phyloP scores from a whole-genome alignment of 2,797 vertebrate species.

The Podarcis lilfordi region DNA sequence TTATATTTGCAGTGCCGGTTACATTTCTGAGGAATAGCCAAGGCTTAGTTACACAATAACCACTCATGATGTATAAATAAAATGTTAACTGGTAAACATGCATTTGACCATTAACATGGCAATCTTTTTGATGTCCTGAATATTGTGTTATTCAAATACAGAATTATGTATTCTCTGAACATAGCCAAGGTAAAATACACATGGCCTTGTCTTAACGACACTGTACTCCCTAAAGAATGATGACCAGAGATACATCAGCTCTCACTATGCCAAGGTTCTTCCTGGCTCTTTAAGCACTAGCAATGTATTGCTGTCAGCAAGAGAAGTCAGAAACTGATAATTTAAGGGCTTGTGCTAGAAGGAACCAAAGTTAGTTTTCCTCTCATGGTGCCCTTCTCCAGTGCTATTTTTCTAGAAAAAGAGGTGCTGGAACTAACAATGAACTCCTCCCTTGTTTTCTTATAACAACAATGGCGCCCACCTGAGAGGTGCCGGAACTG shows the following conservation, averaged over 20 bases:
- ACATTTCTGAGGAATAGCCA: not conserved
- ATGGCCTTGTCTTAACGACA: not conserved
- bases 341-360: not conserved
- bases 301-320: not conserved
- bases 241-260: not conserved
- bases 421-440: no score
- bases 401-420: no score
- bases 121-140: not conserved
- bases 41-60: not conserved
- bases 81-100: not conserved
- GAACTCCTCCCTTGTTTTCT: no score
- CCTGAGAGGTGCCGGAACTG: no score
- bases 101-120: not conserved
- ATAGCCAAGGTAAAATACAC: constrained; percentile 3
- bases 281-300: not conserved
- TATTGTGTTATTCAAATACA: not conserved
- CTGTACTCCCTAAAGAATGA: not conserved
- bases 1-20: not conserved
- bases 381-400: not conserved
- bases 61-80: not conserved
- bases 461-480: no score
- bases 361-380: not conserved
- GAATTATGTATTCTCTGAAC: not conserved
- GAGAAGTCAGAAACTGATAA: not conserved
- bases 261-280: constrained; percentile 9